Base-by-base conservation (phyloP, 2,888 invertebrate species). In the Chrysotoxum bicinctum region DNA sequence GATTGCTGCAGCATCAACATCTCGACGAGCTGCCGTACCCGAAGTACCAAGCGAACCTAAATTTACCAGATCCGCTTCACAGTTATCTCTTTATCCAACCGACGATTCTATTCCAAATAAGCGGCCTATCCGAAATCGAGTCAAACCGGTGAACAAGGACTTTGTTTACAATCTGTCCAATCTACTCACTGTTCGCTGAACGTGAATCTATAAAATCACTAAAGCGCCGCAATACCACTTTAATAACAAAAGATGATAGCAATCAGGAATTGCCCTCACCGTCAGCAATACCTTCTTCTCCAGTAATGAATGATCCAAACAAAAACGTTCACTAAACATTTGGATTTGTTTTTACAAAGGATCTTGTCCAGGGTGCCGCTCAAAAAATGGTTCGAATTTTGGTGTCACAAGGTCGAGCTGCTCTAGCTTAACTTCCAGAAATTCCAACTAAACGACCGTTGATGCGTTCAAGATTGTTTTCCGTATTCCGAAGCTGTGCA, bases 111-210 rank as follows among this genome's bases (percentile, higher is more conserved):
- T 88, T 4, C 58, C 80, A 9, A 87, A 90, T 26, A 91, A 90
- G 69, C 92, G 95, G 87, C 95, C 95, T 2, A 93, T 94, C 14
- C 93, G 95, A 45, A 95, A 95, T 90, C 94, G 94, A 86, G 93
- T 94, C 1, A 95, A 94, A 90, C 93, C 93, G 9, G 93, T 94
- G 87, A 93, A 94, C 89, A 94, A 94, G 89, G 95, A 96, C 91
- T 96, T 95, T 90, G 94, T 95, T 87, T 96, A 95, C 89, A 95
- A 95, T 91, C 91, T 95, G 87, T 94, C 94, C 4, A 93, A 93
- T 91, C 90, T 94, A 70, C 89, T 93, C 43, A 94, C 40, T 82
- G 2, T 85, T 62, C 32, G 85, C 83, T 16, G 88, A 88, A 37
- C 73, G 87, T 5, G 88, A 88, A 56, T 66, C 77, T 8, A 30